Evolutionary conservation across 2,113 vertebrate genomes (phyloP).

Genomic region (Urocitellus parryii): DNA sequence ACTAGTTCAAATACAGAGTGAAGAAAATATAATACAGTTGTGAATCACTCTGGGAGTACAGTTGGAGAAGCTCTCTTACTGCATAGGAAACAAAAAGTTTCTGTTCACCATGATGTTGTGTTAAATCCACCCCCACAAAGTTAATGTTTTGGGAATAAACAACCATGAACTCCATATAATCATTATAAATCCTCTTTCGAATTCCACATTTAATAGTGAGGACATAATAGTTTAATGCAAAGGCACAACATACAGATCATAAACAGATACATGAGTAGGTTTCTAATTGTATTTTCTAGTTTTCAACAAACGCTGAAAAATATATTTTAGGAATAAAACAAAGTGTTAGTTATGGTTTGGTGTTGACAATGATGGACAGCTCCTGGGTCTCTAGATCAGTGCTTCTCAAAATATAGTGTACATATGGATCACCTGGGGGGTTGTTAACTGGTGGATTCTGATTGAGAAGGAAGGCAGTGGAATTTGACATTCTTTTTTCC

Average conservation of each 20-base stretch:
- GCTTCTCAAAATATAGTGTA: no score
- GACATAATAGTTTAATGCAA: background rate
- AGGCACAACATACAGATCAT: background rate
- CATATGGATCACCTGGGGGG: background rate
- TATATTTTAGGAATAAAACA: background rate
- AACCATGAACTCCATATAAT: background rate
- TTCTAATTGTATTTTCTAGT: background rate
- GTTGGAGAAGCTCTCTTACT: background rate
- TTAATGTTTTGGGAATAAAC: background rate
- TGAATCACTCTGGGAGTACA: background rate
- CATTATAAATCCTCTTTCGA: background rate
- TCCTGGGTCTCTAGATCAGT: background rate
- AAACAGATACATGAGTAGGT: background rate
- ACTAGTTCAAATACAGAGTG: background rate
- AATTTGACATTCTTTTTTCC: background rate
- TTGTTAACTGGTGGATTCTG: no score
- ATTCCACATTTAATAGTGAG: background rate
- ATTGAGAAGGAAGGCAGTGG: background rate
- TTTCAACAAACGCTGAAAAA: background rate
- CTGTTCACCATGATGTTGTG: background rate
- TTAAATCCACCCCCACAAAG: background rate
- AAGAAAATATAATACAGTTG: background rate
- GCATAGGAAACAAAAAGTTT: background rate
- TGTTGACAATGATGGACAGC: rapidly evolving
- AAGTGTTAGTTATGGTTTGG: background rate